Conservation (phyloP, 30 jellyfish, hydroid and myxozoan species). For the Sanderia malayensis region DNA sequence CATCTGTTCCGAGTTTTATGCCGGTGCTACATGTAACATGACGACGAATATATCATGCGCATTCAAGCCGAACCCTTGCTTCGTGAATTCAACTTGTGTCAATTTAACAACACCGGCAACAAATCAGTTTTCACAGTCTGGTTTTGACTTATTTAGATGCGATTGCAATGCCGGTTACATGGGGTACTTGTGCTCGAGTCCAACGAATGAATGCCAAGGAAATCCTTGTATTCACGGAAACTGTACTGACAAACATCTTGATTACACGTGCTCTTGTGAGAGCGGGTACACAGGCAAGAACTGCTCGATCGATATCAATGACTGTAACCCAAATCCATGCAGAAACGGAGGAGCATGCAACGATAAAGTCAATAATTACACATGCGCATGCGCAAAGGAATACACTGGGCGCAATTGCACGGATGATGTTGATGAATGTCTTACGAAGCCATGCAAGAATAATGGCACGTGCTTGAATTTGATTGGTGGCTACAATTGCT, state of each 20-base stretch:
- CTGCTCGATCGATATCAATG: constrained; percentile 49
- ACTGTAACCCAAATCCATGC: constrained; percentile 69
- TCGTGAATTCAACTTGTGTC: constrained; percentile 32
- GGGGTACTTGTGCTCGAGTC: constrained; percentile 19
- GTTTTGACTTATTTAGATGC: constrained; percentile 61
- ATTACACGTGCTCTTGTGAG: constrained; percentile 52
- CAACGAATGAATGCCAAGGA: constrained; percentile 16
- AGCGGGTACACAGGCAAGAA: constrained; percentile 66
- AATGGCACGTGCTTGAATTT: constrained; percentile 63
- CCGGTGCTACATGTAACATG: constrained; percentile 50
- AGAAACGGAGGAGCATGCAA: constrained; percentile 68
- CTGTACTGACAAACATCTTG: constrained; percentile 29
- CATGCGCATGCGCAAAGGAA: constrained; percentile 67
- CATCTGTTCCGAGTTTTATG: constrained; percentile 47
- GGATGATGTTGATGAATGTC: constrained; percentile 57
- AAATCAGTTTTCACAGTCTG: constrained; percentile 43
- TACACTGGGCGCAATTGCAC: constrained; percentile 58
- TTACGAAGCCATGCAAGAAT: constrained; percentile 45
- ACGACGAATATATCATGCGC: constrained; percentile 61
- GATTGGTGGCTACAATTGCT: constrained; percentile 54
- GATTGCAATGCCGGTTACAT: constrained; percentile 55
- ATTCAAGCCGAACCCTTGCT: constrained; percentile 28
- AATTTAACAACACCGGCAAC: constrained; percentile 25
- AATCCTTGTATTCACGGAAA: constrained; percentile 58
- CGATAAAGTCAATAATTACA: constrained; percentile 23